phyloP scores from a whole-genome alignment of 2,888 invertebrate species.

The Drosophila neotestacea region DNA sequence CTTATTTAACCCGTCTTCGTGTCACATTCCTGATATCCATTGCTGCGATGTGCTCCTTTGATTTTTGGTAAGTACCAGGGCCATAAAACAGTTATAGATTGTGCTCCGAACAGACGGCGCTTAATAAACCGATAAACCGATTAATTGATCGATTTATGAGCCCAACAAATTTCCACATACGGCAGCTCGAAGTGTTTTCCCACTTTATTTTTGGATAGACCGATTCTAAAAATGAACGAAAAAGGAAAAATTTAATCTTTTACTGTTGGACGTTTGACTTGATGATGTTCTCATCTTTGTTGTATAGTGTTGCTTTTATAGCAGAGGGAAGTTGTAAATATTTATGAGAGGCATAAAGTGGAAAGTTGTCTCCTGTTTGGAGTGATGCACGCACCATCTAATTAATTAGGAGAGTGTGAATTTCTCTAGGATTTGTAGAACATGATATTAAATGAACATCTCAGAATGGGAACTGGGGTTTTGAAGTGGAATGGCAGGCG shows the following conservation, averaged over 20 bases:
- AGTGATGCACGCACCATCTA: slow-evolving; percentile 48
- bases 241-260: slow-evolving; percentile 47
- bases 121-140: slow-evolving; percentile 63
- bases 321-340: slow-evolving; percentile 74
- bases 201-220: slow-evolving; percentile 56
- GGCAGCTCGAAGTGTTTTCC: slow-evolving; percentile 10
- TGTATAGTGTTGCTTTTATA: slow-evolving; percentile 51
- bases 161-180: slow-evolving; percentile 57
- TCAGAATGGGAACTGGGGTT: neutral
- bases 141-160: slow-evolving; percentile 63
- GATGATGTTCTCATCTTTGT: slow-evolving; percentile 27
- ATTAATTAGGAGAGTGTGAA: slow-evolving; percentile 76
- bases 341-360: slow-evolving; percentile 66
- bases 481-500: slow-evolving; percentile 22
- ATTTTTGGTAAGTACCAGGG: slow-evolving; percentile 18
- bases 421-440: slow-evolving; percentile 46
- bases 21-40: slow-evolving; percentile 8
- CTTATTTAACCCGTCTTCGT: neutral
- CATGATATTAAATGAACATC: neutral
- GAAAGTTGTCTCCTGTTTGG: slow-evolving; percentile 35
- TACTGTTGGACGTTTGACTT: slow-evolving; percentile 47
- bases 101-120: slow-evolving; percentile 15
- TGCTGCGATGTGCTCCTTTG: slow-evolving; percentile 14
- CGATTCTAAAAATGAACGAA: slow-evolving; percentile 50
- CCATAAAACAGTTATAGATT: slow-evolving; percentile 75